Base-by-base conservation (phyloP, 2,888 invertebrate species). In the Xanthorhoe spadicearia region DNA sequence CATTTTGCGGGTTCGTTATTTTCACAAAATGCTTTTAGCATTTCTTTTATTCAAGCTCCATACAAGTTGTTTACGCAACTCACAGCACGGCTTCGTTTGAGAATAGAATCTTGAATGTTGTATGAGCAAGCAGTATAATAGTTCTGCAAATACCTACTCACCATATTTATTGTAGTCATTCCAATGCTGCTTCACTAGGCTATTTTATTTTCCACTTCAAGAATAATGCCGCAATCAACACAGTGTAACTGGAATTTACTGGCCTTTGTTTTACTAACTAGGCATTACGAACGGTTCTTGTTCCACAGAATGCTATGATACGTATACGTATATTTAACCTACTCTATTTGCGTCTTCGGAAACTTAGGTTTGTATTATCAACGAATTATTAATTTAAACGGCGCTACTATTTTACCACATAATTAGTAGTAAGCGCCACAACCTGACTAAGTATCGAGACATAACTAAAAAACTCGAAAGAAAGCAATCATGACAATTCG, bases 1-100 rank as follows among this genome's bases (percentile, higher is more conserved):
- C 23, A 23, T 23, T 23, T 43, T 43, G 38, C 13, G 13, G 38
- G 13, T 56, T 56, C 28, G 19, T 10, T 48, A 46, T 55, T 56
- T 48, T 8, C 0, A 8, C 15, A 4, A 56, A 48, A 48, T 35
- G 18, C 28, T 51, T 38, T 51, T 23, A 15, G 35, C 48, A 54
- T 59, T 64, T 59, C 6, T 58, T 64, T 64, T 59, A 64, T 64
- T 59, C 63, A 64, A 59, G 53, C 9, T 49, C 17, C 54, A 64
- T 59, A 49, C 54, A 53, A 51, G 63, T 48, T 53, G 63, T 53
- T 57, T 48, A 57, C 56, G 46, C 46, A 58, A 53, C 51, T 53
- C 58, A 46, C 32, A 59, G 58, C 63, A 46, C 32, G 43, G 57
- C 53, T 64, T 48, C 52, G 53, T 32, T 32, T 54, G 48, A 64